Base-by-base conservation (phyloP, 92 coral and sea anemone species). In the Umimayanthus chanpuru region DNA sequence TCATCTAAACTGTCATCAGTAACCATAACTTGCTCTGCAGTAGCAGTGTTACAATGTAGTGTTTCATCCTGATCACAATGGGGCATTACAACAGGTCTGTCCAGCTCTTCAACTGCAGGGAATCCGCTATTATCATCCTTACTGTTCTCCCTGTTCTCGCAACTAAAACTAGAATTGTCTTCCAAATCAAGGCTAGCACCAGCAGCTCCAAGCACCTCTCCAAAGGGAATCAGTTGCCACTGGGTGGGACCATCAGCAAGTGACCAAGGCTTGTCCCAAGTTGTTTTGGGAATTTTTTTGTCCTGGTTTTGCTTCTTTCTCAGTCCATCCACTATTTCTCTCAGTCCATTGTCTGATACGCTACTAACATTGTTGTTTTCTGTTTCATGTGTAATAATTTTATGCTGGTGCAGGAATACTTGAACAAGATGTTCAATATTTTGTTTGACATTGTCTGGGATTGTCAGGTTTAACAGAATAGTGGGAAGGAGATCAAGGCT, bases 201-300 rank as follows among this genome's bases (percentile, higher is more conserved):
- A 5, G 10, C 44, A 14, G 84, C 75, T 65, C 96, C 98, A 39
- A 95, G 71, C 41, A 95, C 82, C 80, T 92, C 94, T 0, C 98
- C 98, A 49, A 92, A 67, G 66, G 98, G 92, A 73, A 95, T 95
- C 28, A 86, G 47, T n/a, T 92, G 87, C 98, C 98, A 95, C 6
- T 86, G 87, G 29, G 93, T 93, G 11, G 89, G 26, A 3, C 82
- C 90, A 11, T 30, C 28, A 23, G 89, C 88, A 55, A 56, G 79
- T 71, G 92, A 70, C 98, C 98, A 95, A 0, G 78, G 72, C 87
- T 28, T 23, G 40, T 30, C 26, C 32, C 18, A 74, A 56, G 79
- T 30, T 55, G 28, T 40, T 29, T 29, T 5, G 20, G 32, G 29
- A 36, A 38, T 70, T 76, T 43, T 72, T 36, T 25, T 18, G 12